phyloP scores from a whole-genome alignment of 2,113 vertebrate species.

The Zosterops borbonicus region DNA sequence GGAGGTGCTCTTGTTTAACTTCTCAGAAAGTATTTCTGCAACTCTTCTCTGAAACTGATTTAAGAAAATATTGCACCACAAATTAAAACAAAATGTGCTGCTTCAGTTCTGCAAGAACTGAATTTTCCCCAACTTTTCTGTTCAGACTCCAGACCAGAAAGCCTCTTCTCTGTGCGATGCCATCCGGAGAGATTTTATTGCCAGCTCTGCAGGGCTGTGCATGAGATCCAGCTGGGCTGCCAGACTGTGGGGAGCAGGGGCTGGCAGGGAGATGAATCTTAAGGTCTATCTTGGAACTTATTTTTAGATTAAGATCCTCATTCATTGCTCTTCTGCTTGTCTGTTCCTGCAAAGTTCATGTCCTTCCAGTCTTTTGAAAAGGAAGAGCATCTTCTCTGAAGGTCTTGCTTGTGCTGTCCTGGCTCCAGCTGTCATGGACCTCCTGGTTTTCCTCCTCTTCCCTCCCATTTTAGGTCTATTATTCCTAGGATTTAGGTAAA shows the following conservation, averaged over 20 bases:
- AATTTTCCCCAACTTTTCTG: neutral
- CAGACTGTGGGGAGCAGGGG: neutral
- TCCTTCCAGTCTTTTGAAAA: neutral
- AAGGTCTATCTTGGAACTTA: neutral
- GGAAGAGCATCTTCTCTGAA: neutral
- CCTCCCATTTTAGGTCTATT: neutral
- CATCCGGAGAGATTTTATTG: fast-evolving
- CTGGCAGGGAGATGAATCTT: neutral
- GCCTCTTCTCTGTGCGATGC: fast-evolving
- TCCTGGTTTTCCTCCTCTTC: neutral
- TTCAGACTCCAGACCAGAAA: neutral
- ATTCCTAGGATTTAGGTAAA: neutral
- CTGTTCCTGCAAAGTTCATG: neutral
- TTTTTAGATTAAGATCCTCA: neutral
- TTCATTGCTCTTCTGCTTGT: neutral
- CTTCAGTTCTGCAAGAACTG: neutral
- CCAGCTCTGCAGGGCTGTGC: neutral
- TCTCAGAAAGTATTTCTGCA: neutral
- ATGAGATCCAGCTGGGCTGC: neutral
- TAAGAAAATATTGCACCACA: neutral
- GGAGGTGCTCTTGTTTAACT: neutral
- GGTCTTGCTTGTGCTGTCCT: neutral
- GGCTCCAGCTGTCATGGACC: neutral
- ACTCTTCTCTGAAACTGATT: neutral
- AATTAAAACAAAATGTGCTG: neutral